Percentiles rank a stretch among this genome's conserved stretches.
Evolutionary conservation across 2,888 invertebrate species (phyloP).

Genomic region (Chrysomela aeneicollis): DNA sequence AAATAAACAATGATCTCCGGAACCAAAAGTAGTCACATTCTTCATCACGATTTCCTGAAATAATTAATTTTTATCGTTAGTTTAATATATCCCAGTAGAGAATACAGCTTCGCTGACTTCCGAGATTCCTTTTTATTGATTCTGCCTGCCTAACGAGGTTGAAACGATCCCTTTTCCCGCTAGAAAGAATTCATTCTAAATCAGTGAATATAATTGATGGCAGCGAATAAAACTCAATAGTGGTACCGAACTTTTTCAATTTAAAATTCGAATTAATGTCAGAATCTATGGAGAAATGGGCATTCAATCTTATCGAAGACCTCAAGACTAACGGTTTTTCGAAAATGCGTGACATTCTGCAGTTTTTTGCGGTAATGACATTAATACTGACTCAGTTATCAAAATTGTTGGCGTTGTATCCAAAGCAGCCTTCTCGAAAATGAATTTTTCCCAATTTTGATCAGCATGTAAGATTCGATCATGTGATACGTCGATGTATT

Average conservation of each 20-base stretch:
- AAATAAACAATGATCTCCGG: background rate
- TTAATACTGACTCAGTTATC: background rate
- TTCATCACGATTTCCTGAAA: background rate
- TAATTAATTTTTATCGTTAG: background rate
- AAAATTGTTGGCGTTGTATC: too few relatives aligned
- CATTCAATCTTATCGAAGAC: background rate
- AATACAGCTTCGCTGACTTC: background rate
- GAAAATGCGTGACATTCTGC: background rate
- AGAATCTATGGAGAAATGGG: slow-evolving; percentile 15
- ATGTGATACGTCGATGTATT: too few relatives aligned
- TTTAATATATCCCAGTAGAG: background rate
- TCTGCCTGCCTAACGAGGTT: slow-evolving; percentile 30
- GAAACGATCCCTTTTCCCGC: slow-evolving; percentile 32
- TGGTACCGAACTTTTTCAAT: slow-evolving; percentile 36
- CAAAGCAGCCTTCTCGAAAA: too few relatives aligned
- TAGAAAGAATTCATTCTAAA: slow-evolving; percentile 36
- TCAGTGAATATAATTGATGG: slow-evolving; percentile 39
- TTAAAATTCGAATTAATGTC: slow-evolving; percentile 30
- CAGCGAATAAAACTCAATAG: slow-evolving; percentile 38
- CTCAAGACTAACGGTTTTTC: background rate
- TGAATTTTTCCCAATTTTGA: too few relatives aligned
- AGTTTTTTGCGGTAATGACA: background rate
- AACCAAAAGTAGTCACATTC: background rate
- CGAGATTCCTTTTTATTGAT: slow-evolving; percentile 31
- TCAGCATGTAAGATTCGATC: too few relatives aligned